Evolutionary conservation across 1,140 invertebrate species (phyloP), one percentile per base, ranked within the genome.

Genomic region (Elymnias hypermnestra): DNA sequence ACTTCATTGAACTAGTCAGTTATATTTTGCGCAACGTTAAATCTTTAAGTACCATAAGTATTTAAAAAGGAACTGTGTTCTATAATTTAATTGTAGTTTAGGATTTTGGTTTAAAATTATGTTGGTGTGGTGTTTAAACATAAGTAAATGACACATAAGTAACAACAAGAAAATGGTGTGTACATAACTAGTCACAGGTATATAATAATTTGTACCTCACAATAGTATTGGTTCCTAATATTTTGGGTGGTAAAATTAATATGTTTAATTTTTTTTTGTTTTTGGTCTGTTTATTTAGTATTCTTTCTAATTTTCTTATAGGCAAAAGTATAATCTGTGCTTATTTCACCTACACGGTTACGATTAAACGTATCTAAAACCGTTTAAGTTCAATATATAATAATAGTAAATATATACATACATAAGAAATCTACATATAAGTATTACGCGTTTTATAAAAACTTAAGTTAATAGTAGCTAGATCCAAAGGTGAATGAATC

Each of bases 1-100:
- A 85, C 72, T 83, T 84, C 76, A 84, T 74, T 76, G 72, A 79
- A 83, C 84, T 87, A 87, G 84, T 87, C 84, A 87, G 73, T 83
- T 84, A 82, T 83, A 78, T 79, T 79, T 87, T 87, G 83, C 78
- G 82, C 82, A 85, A 87, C 74, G 77, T 78, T 82, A 85, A 82
- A 73, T 55, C 55, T 72, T 71, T 74, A 82, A 72, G 75, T 79
- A 73, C 57, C 57, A 63, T 81, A 74, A 78, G 77, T 83, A 75
- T 78, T 74, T 77, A 72, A 77, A 70, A 65, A 21, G 36, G 31
- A 33, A 70, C 66, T 83, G 75, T 83, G 78, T 85, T 82, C 74
- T 83, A 53, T 83, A 81, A 73, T 77, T 76, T 79, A 79, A 83
- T 67, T 41, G 61, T 85, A 77, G 78, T 53, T 74, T 75, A 81